Conservation (phyloP, 2,797 vertebrate species). For the Champsocephalus esox region DNA sequence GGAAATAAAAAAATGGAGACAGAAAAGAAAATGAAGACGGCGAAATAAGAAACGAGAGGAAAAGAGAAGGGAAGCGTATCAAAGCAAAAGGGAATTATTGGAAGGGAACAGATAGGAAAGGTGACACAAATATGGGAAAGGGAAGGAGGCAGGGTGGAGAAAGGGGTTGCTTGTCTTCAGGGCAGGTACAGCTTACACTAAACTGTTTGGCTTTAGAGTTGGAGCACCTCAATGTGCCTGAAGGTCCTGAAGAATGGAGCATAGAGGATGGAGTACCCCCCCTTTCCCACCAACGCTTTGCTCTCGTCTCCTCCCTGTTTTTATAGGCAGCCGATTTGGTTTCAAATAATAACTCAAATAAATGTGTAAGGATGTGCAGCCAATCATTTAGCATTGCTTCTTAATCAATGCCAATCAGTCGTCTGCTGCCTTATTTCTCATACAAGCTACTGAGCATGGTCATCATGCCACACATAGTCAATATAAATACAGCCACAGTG, state of each 20-base stretch:
- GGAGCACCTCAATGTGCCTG: constrained; percentile 75
- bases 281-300: constrained; percentile 24
- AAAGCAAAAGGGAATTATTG: constrained; percentile 6
- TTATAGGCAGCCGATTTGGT: constrained; percentile 29
- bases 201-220: constrained; percentile 77
- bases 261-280: constrained; percentile 54
- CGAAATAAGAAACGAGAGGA: neutral
- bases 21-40: neutral
- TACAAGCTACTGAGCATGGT: constrained; percentile 43
- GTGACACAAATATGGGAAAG: constrained; percentile 39
- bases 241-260: constrained; percentile 73
- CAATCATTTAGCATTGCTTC: constrained; percentile 27
- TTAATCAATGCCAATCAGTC: constrained; percentile 40
- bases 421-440: constrained; percentile 33
- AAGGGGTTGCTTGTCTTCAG: constrained; percentile 71
- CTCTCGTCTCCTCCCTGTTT: constrained; percentile 43
- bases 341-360: constrained; percentile 1
- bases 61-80: neutral
- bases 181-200: constrained; percentile 73
- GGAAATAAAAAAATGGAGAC: neutral
- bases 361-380: constrained; percentile 9
- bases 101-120: constrained; percentile 29
- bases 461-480: constrained; percentile 57
- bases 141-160: constrained; percentile 48
- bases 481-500: constrained; percentile 63